A percentile compares a stretch with the other conserved stretches of the same genome.
These are phyloP conservation scores for Lycia hirtaria DNA, from an alignment of 2,888 invertebrate species.

Conservation along the genomic window DNA sequence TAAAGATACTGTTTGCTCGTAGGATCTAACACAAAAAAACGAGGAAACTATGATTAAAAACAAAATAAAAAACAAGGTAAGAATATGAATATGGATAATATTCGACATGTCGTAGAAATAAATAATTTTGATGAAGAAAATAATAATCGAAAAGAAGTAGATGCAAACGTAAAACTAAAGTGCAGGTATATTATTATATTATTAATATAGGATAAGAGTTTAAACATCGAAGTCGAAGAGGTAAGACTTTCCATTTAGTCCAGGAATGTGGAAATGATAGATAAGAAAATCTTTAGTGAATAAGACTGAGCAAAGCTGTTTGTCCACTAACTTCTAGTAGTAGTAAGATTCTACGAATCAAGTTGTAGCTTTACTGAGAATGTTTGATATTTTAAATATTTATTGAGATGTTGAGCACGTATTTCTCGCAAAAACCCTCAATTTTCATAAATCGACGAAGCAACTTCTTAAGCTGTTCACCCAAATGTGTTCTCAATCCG, in stretches of 20 bases:
- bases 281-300: conserved; percentile 36
- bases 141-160: neutral
- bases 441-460: too few relatives aligned
- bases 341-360: neutral
- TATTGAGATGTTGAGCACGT: too few relatives aligned
- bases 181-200: neutral
- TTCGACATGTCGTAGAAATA: neutral
- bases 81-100: neutral
- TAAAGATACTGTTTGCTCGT: conserved; percentile 14
- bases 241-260: conserved; percentile 37
- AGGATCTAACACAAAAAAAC: neutral
- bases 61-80: neutral
- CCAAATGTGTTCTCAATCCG: neutral
- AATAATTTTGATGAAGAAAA: neutral
- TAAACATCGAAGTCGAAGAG: conserved; percentile 17
- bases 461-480: too few relatives aligned
- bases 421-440: too few relatives aligned
- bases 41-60: neutral
- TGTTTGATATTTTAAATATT: too few relatives aligned
- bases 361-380: neutral
- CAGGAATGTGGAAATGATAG: conserved; percentile 41
- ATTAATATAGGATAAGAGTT: neutral
- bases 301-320: conserved; percentile 14
- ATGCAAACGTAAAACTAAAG: neutral
- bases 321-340: neutral